These are phyloP conservation scores for Troides aeacus DNA, from an alignment of 2,888 invertebrate genomes.

Conservation along the genomic window DNA sequence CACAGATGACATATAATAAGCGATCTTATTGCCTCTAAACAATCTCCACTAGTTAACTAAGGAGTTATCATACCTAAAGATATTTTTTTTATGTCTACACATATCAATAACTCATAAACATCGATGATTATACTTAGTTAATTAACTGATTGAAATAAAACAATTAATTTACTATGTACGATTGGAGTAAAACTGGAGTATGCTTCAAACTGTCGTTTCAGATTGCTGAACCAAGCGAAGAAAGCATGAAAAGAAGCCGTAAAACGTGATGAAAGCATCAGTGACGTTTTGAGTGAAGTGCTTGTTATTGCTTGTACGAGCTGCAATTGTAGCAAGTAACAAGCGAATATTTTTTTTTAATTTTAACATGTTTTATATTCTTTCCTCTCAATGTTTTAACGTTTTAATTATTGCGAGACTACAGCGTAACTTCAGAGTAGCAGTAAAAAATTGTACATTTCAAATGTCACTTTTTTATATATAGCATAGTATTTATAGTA, in stretches of 20 bases:
- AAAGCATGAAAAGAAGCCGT: slow-evolving; percentile 14
- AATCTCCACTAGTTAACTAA: too few relatives aligned
- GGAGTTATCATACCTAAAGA: too few relatives aligned
- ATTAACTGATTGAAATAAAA: background rate
- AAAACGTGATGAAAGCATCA: slow-evolving; percentile 27
- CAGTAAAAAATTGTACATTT: too few relatives aligned
- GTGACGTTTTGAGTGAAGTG: slow-evolving; percentile 22
- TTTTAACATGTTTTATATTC: slow-evolving; percentile 8
- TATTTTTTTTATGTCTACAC: too few relatives aligned
- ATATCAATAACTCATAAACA: too few relatives aligned
- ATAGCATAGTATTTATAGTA: background rate
- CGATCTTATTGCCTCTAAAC: too few relatives aligned
- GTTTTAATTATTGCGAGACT: slow-evolving; percentile 7
- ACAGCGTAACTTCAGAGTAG: background rate
- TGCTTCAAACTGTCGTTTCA: slow-evolving; percentile 11
- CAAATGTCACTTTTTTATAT: background rate
- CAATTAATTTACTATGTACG: too few relatives aligned
- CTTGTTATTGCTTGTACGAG: slow-evolving; percentile 19
- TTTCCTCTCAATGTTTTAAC: slow-evolving; percentile 2
- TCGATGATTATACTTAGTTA: too few relatives aligned
- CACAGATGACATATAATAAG: too few relatives aligned
- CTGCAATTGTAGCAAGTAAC: slow-evolving; percentile 18
- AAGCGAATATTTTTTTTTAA: slow-evolving; percentile 2
- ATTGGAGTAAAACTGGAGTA: slow-evolving; percentile 7
- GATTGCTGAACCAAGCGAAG: slow-evolving; percentile 17